Conservation (phyloP, 2,113 vertebrate genomes). For the Aix galericulata region DNA sequence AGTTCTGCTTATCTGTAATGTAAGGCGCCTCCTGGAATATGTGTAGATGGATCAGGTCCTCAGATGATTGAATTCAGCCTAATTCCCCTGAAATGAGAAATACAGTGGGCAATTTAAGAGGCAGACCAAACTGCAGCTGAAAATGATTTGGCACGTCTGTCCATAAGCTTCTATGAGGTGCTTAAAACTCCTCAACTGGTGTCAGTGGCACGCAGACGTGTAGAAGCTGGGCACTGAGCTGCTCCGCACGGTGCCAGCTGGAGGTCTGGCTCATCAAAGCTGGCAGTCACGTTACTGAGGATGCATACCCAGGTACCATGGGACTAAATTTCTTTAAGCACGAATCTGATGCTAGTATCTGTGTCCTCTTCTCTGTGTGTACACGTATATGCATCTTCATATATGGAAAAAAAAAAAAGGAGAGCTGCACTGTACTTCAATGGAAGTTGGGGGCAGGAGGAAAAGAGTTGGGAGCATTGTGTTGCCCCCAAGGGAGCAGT, state of each 20-base stretch:
- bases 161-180: neutral
- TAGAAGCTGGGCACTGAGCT: neutral
- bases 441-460: neutral
- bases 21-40: neutral
- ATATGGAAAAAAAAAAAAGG: neutral
- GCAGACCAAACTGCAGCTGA: neutral
- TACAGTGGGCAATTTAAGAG: neutral
- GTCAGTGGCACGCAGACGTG: neutral
- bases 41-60: neutral
- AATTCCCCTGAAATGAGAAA: neutral
- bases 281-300: neutral
- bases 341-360: neutral
- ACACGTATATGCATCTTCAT: neutral
- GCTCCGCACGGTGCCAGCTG: neutral
- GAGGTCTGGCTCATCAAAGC: neutral
- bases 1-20: neutral
- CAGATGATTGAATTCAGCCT: neutral
- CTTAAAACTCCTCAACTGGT: neutral
- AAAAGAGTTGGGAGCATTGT: neutral
- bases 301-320: accelerated
- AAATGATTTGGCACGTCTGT: neutral
- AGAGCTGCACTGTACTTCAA: neutral
- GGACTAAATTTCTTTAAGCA: neutral
- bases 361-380: neutral
- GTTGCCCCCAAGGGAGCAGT: neutral